Evolutionary conservation across 2,113 vertebrate genomes (phyloP), one percentile per base, ranked within the genome.

Genomic region (Lophotis ruficrista): DNA sequence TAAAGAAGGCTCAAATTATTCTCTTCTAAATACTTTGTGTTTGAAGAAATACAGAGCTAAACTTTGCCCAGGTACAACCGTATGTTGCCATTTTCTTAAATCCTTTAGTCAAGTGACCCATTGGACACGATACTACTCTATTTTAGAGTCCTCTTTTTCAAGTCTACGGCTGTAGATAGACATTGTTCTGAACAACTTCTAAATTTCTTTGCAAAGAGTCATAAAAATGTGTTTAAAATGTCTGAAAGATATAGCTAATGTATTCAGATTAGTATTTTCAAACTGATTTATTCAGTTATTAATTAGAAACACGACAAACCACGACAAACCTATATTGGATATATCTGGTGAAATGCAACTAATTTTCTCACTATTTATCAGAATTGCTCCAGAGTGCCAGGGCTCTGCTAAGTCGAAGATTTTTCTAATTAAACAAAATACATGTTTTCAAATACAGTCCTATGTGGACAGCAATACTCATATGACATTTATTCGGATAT

Each of bases 321-420:
- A n/a, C n/a, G n/a, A n/a, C n/a, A n/a, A 45, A 41, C 1, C 3
- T 75, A 6, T 60, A 53, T 9, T 35, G 10, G 5, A 51, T 38
- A 21, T 16, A 38, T 28, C 30, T 22, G 14, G 7, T 53, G 80
- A 90, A 93, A 84, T 27, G 24, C 9, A 82, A 68, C 4, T 4
- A 84, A 1, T 3, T 72, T 85, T 68, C 37, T 64, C 33, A 43
- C 10, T 41, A 12, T 47, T 86, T 83, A 66, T 51, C 24, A 89
- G 43, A 96, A 75, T 37, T 51, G 12, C 37, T 68, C 12, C 20
- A 43, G 13, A 28, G 10, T 48, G 14, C 27, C 27, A 25, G 14
- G 53, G 30, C 11, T 82, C 51, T 48, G 23, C 1, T 28, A 87
- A 66, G 3, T 16, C 0, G 0, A 62, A 89, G 8, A 61, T n/a